Conservation (phyloP, 2,113 vertebrate genomes). For the Peromyscus californicus region DNA sequence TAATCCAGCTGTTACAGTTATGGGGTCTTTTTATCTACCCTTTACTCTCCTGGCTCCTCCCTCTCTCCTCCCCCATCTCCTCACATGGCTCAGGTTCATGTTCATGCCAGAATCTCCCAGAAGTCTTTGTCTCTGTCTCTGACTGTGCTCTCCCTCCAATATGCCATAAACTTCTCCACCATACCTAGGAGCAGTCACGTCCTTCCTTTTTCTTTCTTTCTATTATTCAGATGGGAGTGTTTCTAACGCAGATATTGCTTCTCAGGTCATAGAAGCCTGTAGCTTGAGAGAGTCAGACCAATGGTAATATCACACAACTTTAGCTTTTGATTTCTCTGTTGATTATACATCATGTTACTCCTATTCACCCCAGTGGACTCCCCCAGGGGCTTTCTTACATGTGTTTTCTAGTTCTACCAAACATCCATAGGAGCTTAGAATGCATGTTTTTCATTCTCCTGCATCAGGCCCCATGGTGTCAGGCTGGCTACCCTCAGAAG, state of each 20-base stretch:
- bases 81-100: neutral
- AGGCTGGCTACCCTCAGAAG: neutral
- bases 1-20: neutral
- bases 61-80: neutral
- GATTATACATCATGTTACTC: neutral
- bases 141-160: neutral
- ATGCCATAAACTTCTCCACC: neutral
- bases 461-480: neutral
- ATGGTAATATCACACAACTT: constrained; percentile 29
- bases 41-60: neutral
- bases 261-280: neutral
- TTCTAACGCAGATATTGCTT: neutral
- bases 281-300: constrained; percentile 31
- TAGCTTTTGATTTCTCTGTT: constrained; percentile 42
- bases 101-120: neutral
- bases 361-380: neutral
- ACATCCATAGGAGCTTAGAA: neutral
- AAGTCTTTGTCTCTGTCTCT: neutral
- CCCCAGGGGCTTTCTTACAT: neutral
- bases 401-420: neutral
- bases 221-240: neutral
- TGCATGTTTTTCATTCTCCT: neutral
- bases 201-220: neutral
- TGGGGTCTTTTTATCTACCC: neutral
- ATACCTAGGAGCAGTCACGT: neutral